Evolutionary conservation across 2,113 vertebrate species (phyloP).

Genomic region (Nestor notabilis): DNA sequence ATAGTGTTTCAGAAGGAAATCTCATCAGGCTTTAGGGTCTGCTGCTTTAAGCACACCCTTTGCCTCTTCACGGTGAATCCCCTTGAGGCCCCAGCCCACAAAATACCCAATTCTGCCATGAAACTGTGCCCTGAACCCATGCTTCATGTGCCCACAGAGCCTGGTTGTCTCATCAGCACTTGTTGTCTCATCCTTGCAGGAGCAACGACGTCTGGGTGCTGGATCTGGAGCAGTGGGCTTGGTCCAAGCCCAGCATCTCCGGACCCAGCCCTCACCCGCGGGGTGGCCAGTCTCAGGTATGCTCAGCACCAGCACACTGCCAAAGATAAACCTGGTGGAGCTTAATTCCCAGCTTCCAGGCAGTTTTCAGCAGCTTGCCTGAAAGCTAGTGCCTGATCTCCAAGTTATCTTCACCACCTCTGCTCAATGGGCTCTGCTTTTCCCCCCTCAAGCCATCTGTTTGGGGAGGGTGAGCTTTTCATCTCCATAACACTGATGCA

Average conservation of each 20-base stretch:
- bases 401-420: neutral
- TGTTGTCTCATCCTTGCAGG: slow-evolving; percentile 73
- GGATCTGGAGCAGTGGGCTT: slow-evolving; percentile 97
- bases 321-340: neutral
- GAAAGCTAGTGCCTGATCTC: neutral
- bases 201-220: slow-evolving; percentile 97
- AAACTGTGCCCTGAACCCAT: accelerated
- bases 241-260: slow-evolving; percentile 91
- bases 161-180: neutral
- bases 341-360: neutral
- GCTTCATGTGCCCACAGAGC: accelerated
- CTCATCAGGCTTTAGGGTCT: neutral
- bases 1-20: accelerated
- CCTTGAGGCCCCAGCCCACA: accelerated
- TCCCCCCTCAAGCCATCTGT: neutral
- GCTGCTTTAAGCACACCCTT: neutral
- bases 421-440: neutral
- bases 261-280: slow-evolving; percentile 90
- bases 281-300: slow-evolving; percentile 96
- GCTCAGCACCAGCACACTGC: neutral
- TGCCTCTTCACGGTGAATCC: accelerated
- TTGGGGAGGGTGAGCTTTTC: neutral
- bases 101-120: neutral
- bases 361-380: neutral
- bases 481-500: neutral